Evolutionary conservation across 2,113 vertebrate genomes (phyloP), one percentile per base, ranked within the genome.

Genomic region (Thinocorus orbignyianus): DNA sequence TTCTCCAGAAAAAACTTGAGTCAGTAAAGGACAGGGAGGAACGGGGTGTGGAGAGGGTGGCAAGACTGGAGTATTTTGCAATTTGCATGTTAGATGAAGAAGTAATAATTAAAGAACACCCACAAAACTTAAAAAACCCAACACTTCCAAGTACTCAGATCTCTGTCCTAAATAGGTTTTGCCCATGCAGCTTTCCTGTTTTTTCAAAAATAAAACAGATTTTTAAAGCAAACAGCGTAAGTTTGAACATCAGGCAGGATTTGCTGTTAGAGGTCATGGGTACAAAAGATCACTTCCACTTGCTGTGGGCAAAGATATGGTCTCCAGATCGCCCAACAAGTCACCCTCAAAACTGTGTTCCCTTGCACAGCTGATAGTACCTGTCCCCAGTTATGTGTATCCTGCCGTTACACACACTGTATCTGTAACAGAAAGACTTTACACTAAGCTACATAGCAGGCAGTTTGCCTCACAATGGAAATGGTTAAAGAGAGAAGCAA

Each of bases 321-420:
- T 37, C 48, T 58, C 31, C 31, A 35, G 10, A 69, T 58, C 54
- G 51, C 6, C 15, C 17, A 33, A 33, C 30, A 33, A 41, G 8
- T 42, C 31, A 44, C 20, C 20, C 39, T 55, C 31, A 54, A 42
- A 72, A 69, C 4, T 19, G 19, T 5, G 8, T n/a, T 55, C 17
- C 15, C 17, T 84, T 66, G 17, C 54, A 25, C 49, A 73, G 37
- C 51, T 37, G 4, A 31, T 9, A 6, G 35, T 37, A 58, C 37
- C 46, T 35, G 24, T 18, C 54, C 46, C 48, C 14, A 52, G 11
- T 28, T 33, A 16, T 3, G 5, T 0, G 0, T 25, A 69, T 28
- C 44, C n/a, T 44, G 14, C 30, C 1, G 0, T 30, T 72, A 37
- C 33, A 55, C 28, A 48, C 41, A 33, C 44, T 41, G 0, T 22